A percentile compares a stretch with the other conserved stretches of the same genome.
These are phyloP conservation scores for Mimumesa dahlbomi DNA, from an alignment of 2,888 invertebrate genomes.

Conservation along the genomic window DNA sequence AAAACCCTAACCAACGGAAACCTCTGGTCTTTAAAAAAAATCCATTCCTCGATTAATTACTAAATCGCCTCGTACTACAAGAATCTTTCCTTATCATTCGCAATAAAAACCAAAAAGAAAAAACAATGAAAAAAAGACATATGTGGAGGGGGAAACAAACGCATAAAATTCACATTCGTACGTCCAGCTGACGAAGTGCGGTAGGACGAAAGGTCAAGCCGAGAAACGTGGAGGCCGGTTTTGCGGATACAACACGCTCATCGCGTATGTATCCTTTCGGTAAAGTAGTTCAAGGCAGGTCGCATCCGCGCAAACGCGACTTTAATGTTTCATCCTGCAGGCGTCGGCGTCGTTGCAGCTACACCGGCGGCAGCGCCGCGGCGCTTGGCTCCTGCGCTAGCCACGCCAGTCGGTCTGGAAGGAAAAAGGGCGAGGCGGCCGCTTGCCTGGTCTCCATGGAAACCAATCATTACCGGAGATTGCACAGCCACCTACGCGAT, in stretches of 20 bases:
- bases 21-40: no score
- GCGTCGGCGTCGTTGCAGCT: slow-evolving; percentile 32
- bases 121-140: background rate
- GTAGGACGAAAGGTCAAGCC: slow-evolving; percentile 48
- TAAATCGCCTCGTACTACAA: no score
- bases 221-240: slow-evolving; percentile 15
- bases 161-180: no score
- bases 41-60: no score
- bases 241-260: slow-evolving; percentile 24
- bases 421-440: slow-evolving; percentile 48
- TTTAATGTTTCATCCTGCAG: slow-evolving; percentile 57
- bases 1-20: no score
- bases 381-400: slow-evolving; percentile 32
- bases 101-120: no score
- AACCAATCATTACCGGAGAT: slow-evolving; percentile 67
- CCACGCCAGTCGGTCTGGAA: slow-evolving; percentile 35
- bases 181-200: no score
- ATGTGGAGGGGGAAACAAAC: background rate
- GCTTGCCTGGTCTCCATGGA: slow-evolving; percentile 59
- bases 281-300: slow-evolving; percentile 56
- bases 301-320: slow-evolving; percentile 56
- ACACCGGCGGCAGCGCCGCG: slow-evolving; percentile 20
- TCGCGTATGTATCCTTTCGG: slow-evolving; percentile 28
- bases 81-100: no score
- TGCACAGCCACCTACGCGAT: slow-evolving; percentile 46